Percentiles rank a stretch among this genome's conserved stretches.
These are phyloP conservation scores for Rattus norvegicus DNA, from an alignment of 2,113 vertebrate genomes.

Conservation along the genomic window GRCr8 NC_086020.1:121425501-121426000, in stretches of 20 bases:
- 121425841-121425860: fast-evolving
- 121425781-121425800: neutral
- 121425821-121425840: neutral
- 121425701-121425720: neutral
- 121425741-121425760: neutral
- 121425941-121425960: neutral
- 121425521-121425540: constrained; percentile 34
- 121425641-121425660: neutral
- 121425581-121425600: neutral
- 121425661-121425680: neutral
- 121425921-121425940: neutral
- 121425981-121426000: neutral
- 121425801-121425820: neutral
- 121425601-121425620: neutral
- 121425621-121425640: neutral
- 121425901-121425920: neutral
- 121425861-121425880: neutral
- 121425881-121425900: neutral
- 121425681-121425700: neutral
- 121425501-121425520: neutral
- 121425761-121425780: neutral
- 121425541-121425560: neutral
- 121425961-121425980: neutral
- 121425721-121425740: neutral
- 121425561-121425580: neutral